phyloP scores from a whole-genome alignment of 1,140 invertebrate species.

The Zaprionus tsacasi region DNA sequence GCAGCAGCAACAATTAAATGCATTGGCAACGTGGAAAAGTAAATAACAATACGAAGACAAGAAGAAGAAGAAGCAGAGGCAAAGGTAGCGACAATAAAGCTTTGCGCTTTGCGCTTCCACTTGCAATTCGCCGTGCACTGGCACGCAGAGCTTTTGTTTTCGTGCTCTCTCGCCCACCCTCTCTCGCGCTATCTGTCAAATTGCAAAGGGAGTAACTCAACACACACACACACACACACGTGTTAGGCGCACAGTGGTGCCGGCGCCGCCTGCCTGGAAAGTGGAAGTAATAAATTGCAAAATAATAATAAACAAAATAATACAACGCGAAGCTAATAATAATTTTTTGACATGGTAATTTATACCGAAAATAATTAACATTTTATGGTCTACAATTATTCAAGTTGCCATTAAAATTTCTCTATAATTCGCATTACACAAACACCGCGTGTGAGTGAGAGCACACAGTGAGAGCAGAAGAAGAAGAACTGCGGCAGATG shows the following conservation, averaged over 20 bases:
- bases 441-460: background rate
- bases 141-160: slow-evolving; percentile 51
- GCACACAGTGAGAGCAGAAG: background rate
- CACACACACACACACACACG: too few relatives aligned
- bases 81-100: slow-evolving; percentile 49
- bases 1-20: slow-evolving; percentile 29
- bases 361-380: slow-evolving; percentile 6
- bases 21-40: slow-evolving; percentile 50
- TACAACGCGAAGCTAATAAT: background rate
- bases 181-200: slow-evolving; percentile 24
- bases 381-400: slow-evolving; percentile 1
- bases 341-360: slow-evolving; percentile 1
- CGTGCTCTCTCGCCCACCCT: slow-evolving; percentile 28
- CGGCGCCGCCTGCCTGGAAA: background rate
- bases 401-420: slow-evolving; percentile 5
- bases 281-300: background rate
- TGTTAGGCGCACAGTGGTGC: slow-evolving; percentile 45
- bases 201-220: slow-evolving; percentile 28
- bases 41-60: slow-evolving; percentile 57
- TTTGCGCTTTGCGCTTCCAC: slow-evolving; percentile 47
- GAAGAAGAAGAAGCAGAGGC: slow-evolving; percentile 27
- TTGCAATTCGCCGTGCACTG: slow-evolving; percentile 48
- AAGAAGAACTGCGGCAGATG: background rate
- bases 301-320: slow-evolving; percentile 3
- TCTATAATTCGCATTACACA: background rate